phyloP scores from a whole-genome alignment of 2,797 vertebrate genomes.

The Pachyuromys duprasi region DNA sequence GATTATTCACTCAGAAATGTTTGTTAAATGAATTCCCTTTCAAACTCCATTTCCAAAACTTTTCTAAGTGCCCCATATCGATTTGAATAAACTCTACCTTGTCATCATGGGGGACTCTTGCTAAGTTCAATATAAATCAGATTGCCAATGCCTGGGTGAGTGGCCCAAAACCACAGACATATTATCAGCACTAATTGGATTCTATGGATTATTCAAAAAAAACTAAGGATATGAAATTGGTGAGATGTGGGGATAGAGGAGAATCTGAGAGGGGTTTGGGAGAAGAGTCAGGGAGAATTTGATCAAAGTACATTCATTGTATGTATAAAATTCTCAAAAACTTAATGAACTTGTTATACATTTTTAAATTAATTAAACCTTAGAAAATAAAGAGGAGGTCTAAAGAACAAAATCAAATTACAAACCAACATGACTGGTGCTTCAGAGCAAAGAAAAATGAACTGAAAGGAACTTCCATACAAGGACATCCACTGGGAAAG shows the following conservation, averaged over 20 bases:
- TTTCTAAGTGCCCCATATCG: background rate
- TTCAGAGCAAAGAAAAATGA: background rate
- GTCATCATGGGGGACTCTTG: background rate
- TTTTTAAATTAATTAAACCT: background rate
- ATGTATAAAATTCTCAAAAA: background rate
- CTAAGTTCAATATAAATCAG: background rate
- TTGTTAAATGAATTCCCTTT: conserved; percentile 24
- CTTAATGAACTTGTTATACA: background rate
- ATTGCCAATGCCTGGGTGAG: background rate
- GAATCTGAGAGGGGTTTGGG: background rate
- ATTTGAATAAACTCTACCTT: background rate
- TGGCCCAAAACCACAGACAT: background rate
- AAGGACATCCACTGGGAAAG: background rate
- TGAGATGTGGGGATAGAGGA: background rate
- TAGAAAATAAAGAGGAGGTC: conserved; percentile 22
- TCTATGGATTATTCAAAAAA: background rate
- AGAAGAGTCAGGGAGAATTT: background rate
- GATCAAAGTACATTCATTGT: background rate
- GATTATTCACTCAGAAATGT: background rate
- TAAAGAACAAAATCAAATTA: conserved; percentile 18
- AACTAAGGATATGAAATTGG: background rate
- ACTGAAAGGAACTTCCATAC: background rate
- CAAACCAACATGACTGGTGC: background rate
- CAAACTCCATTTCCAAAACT: conserved; percentile 38
- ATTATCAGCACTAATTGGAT: background rate